Evolutionary conservation across 1,140 invertebrate genomes (phyloP).

Genomic region (Lerema accius): DNA sequence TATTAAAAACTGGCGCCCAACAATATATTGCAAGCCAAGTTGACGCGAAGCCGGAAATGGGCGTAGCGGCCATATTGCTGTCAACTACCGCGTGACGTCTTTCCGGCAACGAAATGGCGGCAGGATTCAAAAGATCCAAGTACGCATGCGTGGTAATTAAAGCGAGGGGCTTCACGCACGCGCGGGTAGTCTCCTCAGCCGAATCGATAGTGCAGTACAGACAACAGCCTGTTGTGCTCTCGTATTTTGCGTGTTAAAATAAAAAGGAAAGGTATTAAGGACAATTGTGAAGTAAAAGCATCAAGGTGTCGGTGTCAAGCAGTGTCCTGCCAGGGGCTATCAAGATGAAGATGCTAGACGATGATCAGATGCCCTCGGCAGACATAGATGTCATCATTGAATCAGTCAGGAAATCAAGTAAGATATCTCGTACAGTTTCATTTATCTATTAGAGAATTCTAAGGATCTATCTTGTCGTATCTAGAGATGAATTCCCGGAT

Average conservation of each 20-base stretch:
- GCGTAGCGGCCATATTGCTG: constrained; percentile 32
- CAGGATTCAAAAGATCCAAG: constrained; percentile 5
- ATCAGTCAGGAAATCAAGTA: constrained; percentile 46
- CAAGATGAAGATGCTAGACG: constrained; percentile 70
- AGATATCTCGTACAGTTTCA: background rate
- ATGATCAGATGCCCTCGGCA: constrained; percentile 46
- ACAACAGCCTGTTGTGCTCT: constrained; percentile 73
- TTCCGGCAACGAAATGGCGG: constrained; percentile 51
- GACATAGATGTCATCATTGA: constrained; percentile 67
- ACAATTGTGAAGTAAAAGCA: constrained; percentile 49
- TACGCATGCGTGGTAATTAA: constrained; percentile 50
- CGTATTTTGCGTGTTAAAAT: constrained; percentile 50
- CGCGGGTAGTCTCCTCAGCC: constrained; percentile 48
- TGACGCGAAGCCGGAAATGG: constrained; percentile 38
- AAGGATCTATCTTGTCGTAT: too few species aligned
- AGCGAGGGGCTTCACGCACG: constrained; percentile 47
- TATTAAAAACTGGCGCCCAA: too few species aligned
- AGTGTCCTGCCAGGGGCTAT: constrained; percentile 70
- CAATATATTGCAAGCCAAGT: too few species aligned
- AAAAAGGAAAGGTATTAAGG: constrained; percentile 46
- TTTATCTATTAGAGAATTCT: too few species aligned
- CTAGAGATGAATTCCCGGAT: too few species aligned
- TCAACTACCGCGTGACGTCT: constrained; percentile 70
- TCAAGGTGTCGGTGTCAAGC: constrained; percentile 73
- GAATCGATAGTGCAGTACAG: constrained; percentile 75